A percentile compares a stretch with the other conserved stretches of the same genome.
Conservation (phyloP, 2,113 vertebrate genomes). For the Sebastes fasciatus region DNA sequence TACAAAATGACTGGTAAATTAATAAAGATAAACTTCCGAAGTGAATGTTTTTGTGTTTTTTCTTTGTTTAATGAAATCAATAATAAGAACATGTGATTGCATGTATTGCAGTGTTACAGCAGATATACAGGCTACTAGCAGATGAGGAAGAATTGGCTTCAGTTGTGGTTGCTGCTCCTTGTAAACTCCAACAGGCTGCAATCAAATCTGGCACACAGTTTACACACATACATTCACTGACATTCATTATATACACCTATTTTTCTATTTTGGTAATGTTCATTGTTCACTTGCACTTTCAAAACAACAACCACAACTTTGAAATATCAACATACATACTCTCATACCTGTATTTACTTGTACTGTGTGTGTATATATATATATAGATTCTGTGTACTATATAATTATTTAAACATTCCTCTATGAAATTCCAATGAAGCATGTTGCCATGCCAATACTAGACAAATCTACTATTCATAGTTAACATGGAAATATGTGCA, state of each 20-base stretch:
- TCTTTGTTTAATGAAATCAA: neutral
- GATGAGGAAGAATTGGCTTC: neutral
- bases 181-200: neutral
- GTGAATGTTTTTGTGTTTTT: slow-evolving; percentile 18
- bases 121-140: neutral
- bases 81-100: neutral
- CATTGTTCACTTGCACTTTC: neutral
- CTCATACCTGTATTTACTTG: neutral
- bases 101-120: neutral
- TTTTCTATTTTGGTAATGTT: neutral
- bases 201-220: neutral
- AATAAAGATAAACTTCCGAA: slow-evolving; percentile 43
- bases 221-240: too few species aligned
- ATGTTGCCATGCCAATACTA: too few species aligned
- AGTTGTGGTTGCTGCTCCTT: neutral
- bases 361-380: too few species aligned
- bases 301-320: neutral
- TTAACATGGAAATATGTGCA: neutral
- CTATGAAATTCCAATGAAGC: neutral
- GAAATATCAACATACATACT: neutral
- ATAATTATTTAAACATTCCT: neutral
- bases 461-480: neutral
- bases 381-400: neutral
- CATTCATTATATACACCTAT: neutral
- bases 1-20: slow-evolving; percentile 40